Percentiles rank a stretch among this genome's conserved stretches.
These are phyloP conservation scores for Nymphalis c-album DNA, from an alignment of 2,888 invertebrate genomes.

Conservation along the genomic window DNA sequence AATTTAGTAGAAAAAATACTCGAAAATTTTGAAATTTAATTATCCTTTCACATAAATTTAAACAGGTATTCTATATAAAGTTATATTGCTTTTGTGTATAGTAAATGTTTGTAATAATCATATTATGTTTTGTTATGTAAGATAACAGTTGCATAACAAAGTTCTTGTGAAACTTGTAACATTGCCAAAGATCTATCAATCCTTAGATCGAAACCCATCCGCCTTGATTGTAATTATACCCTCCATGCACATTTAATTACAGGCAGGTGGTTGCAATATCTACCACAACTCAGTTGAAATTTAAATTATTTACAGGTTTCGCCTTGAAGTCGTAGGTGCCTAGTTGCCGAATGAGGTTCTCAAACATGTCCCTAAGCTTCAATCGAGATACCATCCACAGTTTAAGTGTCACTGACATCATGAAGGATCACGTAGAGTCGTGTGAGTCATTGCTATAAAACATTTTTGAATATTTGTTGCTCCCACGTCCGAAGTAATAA, in stretches of 20 bases:
- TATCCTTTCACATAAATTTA: too few relatives aligned
- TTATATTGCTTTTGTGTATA: too few relatives aligned
- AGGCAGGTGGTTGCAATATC: background rate
- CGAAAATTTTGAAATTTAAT: too few relatives aligned
- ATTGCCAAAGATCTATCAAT: background rate
- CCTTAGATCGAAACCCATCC: background rate
- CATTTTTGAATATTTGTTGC: conserved; percentile 51
- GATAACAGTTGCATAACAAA: too few relatives aligned
- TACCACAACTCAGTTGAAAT: background rate
- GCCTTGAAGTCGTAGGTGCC: background rate
- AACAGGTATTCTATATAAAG: too few relatives aligned
- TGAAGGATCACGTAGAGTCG: conserved; percentile 47
- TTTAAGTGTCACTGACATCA: conserved; percentile 39
- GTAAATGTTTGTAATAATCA: too few relatives aligned
- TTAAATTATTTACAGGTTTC: conserved; percentile 4
- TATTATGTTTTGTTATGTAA: too few relatives aligned
- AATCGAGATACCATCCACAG: conserved; percentile 36
- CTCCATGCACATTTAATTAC: background rate
- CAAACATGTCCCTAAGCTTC: background rate
- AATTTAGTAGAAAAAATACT: too few relatives aligned
- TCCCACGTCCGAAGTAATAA: conserved; percentile 72
- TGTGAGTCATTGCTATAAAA: conserved; percentile 62
- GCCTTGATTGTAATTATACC: background rate
- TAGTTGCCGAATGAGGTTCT: background rate
- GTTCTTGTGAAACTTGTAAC: background rate